Evolutionary conservation across 1,140 invertebrate genomes (phyloP), one percentile per base, ranked within the genome.

Genomic region (Bemisia tabaci): DNA sequence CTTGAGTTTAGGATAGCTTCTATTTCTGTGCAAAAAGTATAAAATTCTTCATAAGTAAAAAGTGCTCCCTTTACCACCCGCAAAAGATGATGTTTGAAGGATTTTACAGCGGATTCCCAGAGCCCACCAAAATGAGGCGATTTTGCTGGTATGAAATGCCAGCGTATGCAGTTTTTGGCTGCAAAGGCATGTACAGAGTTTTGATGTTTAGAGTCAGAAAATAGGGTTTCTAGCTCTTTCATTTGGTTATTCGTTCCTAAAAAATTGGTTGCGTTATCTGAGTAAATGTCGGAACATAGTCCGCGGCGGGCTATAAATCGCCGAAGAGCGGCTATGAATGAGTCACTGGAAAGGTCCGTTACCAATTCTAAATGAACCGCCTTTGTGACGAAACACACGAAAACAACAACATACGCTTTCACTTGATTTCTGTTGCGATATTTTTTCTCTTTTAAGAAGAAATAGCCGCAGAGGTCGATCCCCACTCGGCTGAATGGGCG

Each of bases 81-180:
- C 24, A 62, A 62, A 9, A 77, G 62, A 63, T 72, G 68, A 25
- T 67, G 26, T 68, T 73, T 74, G n/a, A 66, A 62, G 0, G 64
- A 70, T 65, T 70, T 72, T 24, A 74, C 73, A 26, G 68, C 71
- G 67, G 70, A 68, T 69, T 80, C 71, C 79, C 74, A 76, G 58
- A 70, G 39, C 11, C 75, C 74, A 11, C 65, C 65, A 2, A 12
- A 9, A 66, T 66, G 65, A 12, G 65, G 65, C 22, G 24, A 11
- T 2, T 5, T 2, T 17, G 64, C 27, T 22, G 64, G 64, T 12
- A 59, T 58, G 24, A 65, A 65, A 39, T 39, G 48, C 65, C 65
- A 66, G 5, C n/a, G 12, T 25, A 63, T 64, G 5, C 26, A 2
- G 2, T 61, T 62, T 11, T 12, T 22, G 11, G 22, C 11, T 9